Evolutionary conservation across 2,113 vertebrate genomes (phyloP), one percentile per base, ranked within the genome.

Genomic region (Dolichotis patagonum): DNA sequence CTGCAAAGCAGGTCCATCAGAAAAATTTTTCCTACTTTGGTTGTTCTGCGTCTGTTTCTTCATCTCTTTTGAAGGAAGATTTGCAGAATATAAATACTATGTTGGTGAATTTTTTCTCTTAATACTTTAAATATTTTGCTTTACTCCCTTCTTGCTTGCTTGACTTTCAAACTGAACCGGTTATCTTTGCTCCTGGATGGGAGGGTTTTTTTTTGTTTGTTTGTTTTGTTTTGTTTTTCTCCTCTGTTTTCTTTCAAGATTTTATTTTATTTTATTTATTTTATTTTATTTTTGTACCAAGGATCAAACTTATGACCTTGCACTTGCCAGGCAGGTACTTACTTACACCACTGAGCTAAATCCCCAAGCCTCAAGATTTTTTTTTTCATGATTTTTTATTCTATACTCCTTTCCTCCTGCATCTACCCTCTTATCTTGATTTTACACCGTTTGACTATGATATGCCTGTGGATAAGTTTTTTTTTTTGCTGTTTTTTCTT

Each of bases 1-100:
- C 80, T 80, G 24, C 24, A 89, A 88, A 90, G 32, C 52, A 56
- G 30, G 62, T 89, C 71, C 80, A 58, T 80, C 11, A 19, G 24
- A n/a, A 41, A 80, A 56, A 65, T 11, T 85, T 88, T 65, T 41
- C 52, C 38, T 81, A 16, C 43, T 71, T 85, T 35, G 77, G 49
- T 91, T 73, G 85, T 19, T 60, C 43, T 92, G 81, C 63, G 8
- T 63, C 71, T 58, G 56, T 81, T 95, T 92, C 54, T 95, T 38
- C 62, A 60, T 71, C n/a, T 14, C 62, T 89, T 88, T 85, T 88
- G 60, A 91, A 95, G 52, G 43, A 84, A 49, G 46, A 49, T 43
- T 91, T 69, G 32, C 54, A 88, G 56, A 41, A 58, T 26, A 58
- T 43, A 73, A 96, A 92, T 81, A 81, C 71, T 22, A 65, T 35